phyloP scores from a whole-genome alignment of 1,140 invertebrate species.

The Oedothorax gibbosus region DNA sequence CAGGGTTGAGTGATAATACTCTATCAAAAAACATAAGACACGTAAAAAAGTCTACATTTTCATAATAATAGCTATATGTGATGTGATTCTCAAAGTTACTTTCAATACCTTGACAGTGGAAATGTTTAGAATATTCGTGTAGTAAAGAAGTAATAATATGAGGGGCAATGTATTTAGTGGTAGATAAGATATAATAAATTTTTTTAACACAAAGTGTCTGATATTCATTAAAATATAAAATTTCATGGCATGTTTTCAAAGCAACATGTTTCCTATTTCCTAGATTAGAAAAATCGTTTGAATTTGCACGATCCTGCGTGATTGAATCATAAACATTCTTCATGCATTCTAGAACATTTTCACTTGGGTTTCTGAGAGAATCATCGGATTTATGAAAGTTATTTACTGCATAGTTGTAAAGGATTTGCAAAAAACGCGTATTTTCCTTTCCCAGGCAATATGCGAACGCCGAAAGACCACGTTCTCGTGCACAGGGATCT shows the following conservation, averaged over 20 bases:
- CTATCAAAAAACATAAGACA: conserved; percentile 28
- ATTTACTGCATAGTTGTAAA: conserved; percentile 17
- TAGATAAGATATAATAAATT: not conserved
- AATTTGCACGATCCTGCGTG: not conserved
- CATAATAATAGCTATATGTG: conserved; percentile 2
- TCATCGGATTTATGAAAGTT: not conserved
- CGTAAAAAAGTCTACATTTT: conserved; percentile 17
- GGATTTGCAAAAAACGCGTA: not conserved
- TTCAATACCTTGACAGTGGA: not conserved
- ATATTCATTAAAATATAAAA: conserved; percentile 20
- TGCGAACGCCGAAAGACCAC: not conserved
- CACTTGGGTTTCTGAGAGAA: not conserved
- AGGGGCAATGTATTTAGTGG: too few relatives aligned
- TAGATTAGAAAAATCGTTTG: not conserved
- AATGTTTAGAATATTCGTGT: not conserved
- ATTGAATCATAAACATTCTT: not conserved
- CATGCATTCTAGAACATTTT: not conserved
- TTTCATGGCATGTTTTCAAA: not conserved
- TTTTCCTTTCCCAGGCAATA: not conserved
- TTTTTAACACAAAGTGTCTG: not conserved
- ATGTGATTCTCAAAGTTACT: not conserved
- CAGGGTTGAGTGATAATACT: not conserved
- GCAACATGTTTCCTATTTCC: not conserved
- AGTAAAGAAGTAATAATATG: not conserved
- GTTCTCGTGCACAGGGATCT: not conserved